A percentile compares a stretch with the other conserved stretches of the same genome.
phyloP scores from a whole-genome alignment of 2,888 invertebrate species.

The Dromius quadrimaculatus region DNA sequence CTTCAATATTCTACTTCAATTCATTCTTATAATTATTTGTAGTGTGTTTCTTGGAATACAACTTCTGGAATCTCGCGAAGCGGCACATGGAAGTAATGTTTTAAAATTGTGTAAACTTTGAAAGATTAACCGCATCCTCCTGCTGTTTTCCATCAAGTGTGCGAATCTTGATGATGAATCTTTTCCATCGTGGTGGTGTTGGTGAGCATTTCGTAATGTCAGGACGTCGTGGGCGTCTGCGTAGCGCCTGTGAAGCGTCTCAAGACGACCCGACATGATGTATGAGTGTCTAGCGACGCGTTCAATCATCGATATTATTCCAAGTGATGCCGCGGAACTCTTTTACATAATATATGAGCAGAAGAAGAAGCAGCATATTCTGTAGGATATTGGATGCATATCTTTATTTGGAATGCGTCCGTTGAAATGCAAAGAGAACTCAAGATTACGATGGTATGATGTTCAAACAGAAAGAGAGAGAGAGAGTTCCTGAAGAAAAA shows the following conservation, averaged over 20 bases:
- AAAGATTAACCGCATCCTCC: constrained; percentile 14
- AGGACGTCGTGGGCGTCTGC: constrained; percentile 3
- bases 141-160: background rate
- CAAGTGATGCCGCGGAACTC: constrained; percentile 41
- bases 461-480: too few species aligned
- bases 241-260: background rate
- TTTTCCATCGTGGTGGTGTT: background rate
- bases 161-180: constrained; percentile 37
- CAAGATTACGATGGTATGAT: too few species aligned
- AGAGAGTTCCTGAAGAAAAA: too few species aligned
- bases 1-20: too few species aligned
- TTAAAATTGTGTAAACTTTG: too few species aligned
- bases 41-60: too few species aligned
- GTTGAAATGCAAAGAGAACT: constrained; percentile 30
- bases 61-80: too few species aligned
- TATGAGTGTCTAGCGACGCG: constrained; percentile 42
- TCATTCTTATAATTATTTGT: too few species aligned
- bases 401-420: constrained; percentile 10
- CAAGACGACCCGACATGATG: constrained; percentile 38
- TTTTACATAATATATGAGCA: constrained; percentile 52
- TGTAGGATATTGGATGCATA: constrained; percentile 37
- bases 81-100: too few species aligned
- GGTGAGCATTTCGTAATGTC: background rate
- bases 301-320: constrained; percentile 52
- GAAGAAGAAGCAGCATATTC: background rate